Base-by-base conservation (phyloP, 2,113 vertebrate species). In the Ibidorhyncha struthersii region DNA sequence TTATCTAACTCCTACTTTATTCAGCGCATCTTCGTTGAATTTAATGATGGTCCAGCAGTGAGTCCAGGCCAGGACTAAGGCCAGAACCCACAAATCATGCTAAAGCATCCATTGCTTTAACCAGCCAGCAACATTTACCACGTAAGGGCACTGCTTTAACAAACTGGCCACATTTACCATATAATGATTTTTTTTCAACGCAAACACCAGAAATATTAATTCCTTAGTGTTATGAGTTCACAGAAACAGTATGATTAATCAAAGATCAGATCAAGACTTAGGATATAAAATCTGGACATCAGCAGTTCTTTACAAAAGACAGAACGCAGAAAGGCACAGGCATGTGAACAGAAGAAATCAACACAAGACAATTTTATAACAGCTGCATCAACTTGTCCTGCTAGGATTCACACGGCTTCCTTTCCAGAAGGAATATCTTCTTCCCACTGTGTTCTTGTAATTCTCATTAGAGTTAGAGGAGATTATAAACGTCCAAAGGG, bases 381-480 rank as follows among this genome's bases (percentile, higher is more conserved):
- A 90, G 80, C 80, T 90, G 94, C 86, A 94, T 43, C 45, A 53
- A 58, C 65, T 81, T 77, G 58, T 89, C 73, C 84, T 89, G 82
- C 65, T 79, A 89, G 55, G 73, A 67, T 91, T 90, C 92, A 95
- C 76, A 87, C 20, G 80, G 58, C 21, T 97, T 67, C 73, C 47
- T 88, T 79, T 94, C 71, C 77, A 90, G 86, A 55, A 91, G 40
- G 82, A 91, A 6, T 30, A 86, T 61, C 58, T 96, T 84, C 52
- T 91, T 86, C 89, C 89, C 63, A 47, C 79, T 76, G 71, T 53
- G 82, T 18, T 78, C 66, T 26, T 79, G 45, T 52, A 96, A 84
- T 32, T 89, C 43, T 66, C 76, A n/a, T 89, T 66, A 86, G 18
- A 82, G 61, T 52, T 79, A 81, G 12, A 74, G 21, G 45, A 92